Base-by-base conservation (phyloP, 2,888 invertebrate genomes). In the Rambutsinella grinnellia region DNA sequence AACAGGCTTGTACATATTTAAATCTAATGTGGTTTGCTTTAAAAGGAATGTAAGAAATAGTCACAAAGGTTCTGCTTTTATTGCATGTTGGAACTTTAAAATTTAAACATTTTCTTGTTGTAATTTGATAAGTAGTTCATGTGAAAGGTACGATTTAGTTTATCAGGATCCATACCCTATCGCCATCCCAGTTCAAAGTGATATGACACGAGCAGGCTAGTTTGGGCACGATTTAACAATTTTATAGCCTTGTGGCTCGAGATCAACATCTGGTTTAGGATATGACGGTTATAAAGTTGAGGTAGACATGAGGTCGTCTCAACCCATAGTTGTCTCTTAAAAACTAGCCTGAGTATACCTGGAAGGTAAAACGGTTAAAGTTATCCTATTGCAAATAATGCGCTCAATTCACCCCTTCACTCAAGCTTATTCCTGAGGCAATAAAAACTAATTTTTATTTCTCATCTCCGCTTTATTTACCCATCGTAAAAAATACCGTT, bases 281-380 rank as follows among this genome's bases (percentile, higher is more conserved):
- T 36, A 36, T 13, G 36, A 36, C 5, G 13, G 36, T 36, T 36
- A 13, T 36, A 36, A 36, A 36, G 36, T 36, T 36, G 36, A 36
- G 36, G 36, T 36, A 36, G 36, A 36, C 36, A 36, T 8, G 36
- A 36, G 13, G 36, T 13, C 36, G 36, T 36, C 36, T 36, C 36
- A 5, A 8, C 13, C n/a, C n/a, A n/a, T n/a, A 36, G 13, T 8
- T 36, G 36, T 36, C 13, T 36, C n/a, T 36, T 36, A 36, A 36
- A 36, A 36, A 36, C 36, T 36, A 13, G 6, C 36, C 13, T 36
- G n/a, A n/a, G 13, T 49, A 53, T 65, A 65, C 28, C 63, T 65
- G 63, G 63, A 65, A 65, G 63, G 27, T 53, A 53, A 65, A 65
- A 46, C 60, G 36, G 57, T 27, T 57, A 57, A 56, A 56, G 21